Conservation (phyloP, 1,140 invertebrate genomes). For the Melipona quadrifasciata region DNA sequence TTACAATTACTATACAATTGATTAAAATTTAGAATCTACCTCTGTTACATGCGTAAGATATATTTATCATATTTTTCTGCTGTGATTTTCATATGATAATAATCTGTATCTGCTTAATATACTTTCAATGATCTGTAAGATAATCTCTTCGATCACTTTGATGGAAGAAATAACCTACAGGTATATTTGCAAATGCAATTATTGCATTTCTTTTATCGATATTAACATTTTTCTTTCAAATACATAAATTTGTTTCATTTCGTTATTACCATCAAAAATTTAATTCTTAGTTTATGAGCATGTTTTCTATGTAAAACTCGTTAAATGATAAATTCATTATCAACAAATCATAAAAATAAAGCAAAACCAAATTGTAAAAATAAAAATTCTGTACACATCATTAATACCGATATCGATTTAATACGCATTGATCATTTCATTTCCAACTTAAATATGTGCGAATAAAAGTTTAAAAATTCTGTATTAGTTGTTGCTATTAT, state of each 20-base stretch:
- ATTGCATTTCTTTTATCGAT: background rate
- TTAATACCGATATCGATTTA: no score
- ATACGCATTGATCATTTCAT: background rate
- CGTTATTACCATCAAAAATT: background rate
- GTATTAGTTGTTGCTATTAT: background rate
- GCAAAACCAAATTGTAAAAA: no score
- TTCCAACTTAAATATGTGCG: conserved; percentile 19
- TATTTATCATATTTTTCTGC: background rate
- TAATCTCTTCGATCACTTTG: background rate
- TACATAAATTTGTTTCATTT: background rate
- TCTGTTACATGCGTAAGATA: conserved; percentile 37
- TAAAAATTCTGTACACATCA: no score
- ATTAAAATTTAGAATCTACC: conserved; percentile 15
- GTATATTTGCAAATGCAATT: background rate
- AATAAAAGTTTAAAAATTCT: conserved; percentile 45
- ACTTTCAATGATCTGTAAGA: background rate
- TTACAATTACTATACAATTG: no score
- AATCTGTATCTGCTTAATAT: background rate
- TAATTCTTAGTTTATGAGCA: no score
- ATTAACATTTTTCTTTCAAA: background rate
- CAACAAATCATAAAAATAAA: no score
- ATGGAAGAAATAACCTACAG: background rate
- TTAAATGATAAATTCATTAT: no score
- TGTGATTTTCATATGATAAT: conserved; percentile 25
- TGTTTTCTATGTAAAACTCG: background rate